These are phyloP conservation scores for Spodoptera littoralis DNA, from an alignment of 2,888 invertebrate species.

Conservation along the genomic window DNA sequence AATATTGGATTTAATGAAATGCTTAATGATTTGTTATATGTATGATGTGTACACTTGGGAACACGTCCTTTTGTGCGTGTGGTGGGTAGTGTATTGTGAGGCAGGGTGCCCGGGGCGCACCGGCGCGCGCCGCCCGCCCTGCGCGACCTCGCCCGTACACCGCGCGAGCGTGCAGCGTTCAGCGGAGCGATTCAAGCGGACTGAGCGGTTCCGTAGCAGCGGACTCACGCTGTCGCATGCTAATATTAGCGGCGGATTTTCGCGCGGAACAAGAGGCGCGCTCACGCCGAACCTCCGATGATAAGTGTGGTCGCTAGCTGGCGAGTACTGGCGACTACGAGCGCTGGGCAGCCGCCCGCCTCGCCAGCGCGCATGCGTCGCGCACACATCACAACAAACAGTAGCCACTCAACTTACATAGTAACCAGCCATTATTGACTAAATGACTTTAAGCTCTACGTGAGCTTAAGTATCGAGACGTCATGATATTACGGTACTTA, in stretches of 20 bases:
- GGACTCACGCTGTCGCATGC: constrained; percentile 65
- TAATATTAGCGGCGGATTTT: constrained; percentile 75
- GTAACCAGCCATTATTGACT: constrained; percentile 74
- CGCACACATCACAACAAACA: constrained; percentile 71
- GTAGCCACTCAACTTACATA: constrained; percentile 55
- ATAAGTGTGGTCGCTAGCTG: constrained; percentile 68
- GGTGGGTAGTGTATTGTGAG: constrained; percentile 64
- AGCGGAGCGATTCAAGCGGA: constrained; percentile 50
- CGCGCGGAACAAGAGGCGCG: constrained; percentile 65
- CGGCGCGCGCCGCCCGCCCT: constrained; percentile 87
- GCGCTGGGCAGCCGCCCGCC: constrained; percentile 47
- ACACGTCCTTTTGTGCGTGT: constrained; percentile 63
- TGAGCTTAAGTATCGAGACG: constrained; percentile 34
- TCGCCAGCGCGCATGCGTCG: constrained; percentile 72
- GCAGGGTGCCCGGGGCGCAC: constrained; percentile 63
- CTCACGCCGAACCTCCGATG: constrained; percentile 67
- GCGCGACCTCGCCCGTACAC: constrained; percentile 71
- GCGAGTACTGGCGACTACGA: constrained; percentile 13
- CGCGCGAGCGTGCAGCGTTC: constrained; percentile 55
- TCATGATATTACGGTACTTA: constrained; percentile 9
- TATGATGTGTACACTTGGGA: constrained; percentile 34
- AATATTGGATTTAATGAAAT: constrained; percentile 21
- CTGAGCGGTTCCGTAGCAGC: constrained; percentile 27
- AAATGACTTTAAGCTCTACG: constrained; percentile 59
- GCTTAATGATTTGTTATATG: constrained; percentile 7